Evolutionary conservation across 2,113 vertebrate species (phyloP).

Genomic region (Pampusana beccarii): DNA sequence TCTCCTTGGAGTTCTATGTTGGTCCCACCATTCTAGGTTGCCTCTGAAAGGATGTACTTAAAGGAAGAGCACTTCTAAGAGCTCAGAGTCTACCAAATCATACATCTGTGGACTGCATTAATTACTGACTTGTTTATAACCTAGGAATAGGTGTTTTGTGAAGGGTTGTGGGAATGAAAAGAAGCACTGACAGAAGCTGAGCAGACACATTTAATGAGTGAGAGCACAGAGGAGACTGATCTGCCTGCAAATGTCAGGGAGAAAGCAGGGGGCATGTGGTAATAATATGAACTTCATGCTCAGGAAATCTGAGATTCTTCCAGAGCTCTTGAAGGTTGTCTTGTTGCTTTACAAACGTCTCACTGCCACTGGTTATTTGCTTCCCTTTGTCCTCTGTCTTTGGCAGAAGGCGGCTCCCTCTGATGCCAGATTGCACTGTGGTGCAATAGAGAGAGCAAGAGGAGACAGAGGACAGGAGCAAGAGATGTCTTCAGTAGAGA

Average conservation of each 20-base stretch:
- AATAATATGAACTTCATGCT: not conserved
- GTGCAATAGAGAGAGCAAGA: not conserved
- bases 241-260: not conserved
- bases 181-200: not conserved
- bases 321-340: not conserved
- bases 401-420: not conserved
- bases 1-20: not conserved
- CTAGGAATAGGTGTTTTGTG: not conserved
- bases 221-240: not conserved
- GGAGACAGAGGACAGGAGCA: not conserved
- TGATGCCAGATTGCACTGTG: not conserved
- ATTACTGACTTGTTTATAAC: not conserved
- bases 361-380: not conserved
- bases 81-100: not conserved
- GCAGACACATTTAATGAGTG: not conserved
- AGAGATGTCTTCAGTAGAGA: not conserved
- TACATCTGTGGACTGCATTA: not conserved
- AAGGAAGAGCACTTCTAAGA: not conserved
- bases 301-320: not conserved
- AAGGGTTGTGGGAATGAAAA: not conserved
- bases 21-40: not conserved
- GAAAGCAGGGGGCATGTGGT: not conserved
- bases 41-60: not conserved
- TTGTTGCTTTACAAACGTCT: not conserved
- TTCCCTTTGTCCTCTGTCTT: not conserved